Conservation (phyloP, 2,113 vertebrate species). For the chimpanzee (Pan troglodytes) region NHGRI_mPanTro3-v2.1_pri NC_072409.2:61304001-61304500, state of each 20-base stretch:
- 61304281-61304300: conserved; percentile 15
- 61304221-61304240: not conserved
- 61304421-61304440: not conserved
- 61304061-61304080: not conserved
- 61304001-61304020: not conserved
- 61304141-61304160: not conserved
- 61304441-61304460: not conserved
- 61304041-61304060: not conserved
- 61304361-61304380: not conserved
- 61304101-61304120: not conserved
- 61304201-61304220: not conserved
- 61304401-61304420: not conserved
- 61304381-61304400: not conserved
- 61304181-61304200: not conserved
- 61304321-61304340: conserved; percentile 26
- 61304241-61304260: not conserved
- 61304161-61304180: not conserved
- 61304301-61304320: not conserved
- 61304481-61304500: not conserved
- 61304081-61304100: not conserved
- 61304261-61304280: conserved; percentile 11
- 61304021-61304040: not conserved
- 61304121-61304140: not conserved
- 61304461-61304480: not conserved
- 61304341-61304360: not conserved